Percentiles rank a stretch among this genome's conserved stretches.
phyloP scores from a whole-genome alignment of 2,888 invertebrate genomes.

The Tholera decimalis region DNA sequence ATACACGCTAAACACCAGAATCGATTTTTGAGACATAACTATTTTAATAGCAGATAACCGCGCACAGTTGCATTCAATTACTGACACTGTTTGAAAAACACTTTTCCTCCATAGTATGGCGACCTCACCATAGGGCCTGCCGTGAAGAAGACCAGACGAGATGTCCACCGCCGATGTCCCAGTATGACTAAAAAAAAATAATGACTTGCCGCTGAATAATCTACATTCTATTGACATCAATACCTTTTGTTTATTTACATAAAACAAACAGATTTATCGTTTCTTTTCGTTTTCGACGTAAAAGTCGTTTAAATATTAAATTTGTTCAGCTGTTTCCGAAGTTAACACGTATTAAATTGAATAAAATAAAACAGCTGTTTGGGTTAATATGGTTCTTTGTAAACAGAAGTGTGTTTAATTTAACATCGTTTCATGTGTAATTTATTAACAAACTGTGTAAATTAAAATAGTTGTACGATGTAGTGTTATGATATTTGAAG shows the following conservation, averaged over 20 bases:
- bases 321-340: constrained; percentile 23
- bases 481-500: too few species aligned
- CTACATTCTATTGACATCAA: constrained; percentile 24
- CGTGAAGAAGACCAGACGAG: too few species aligned
- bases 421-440: neutral
- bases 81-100: too few species aligned
- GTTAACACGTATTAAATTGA: constrained; percentile 23
- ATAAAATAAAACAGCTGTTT: constrained; percentile 44
- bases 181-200: too few species aligned
- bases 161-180: too few species aligned
- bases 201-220: constrained; percentile 23
- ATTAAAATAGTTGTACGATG: neutral
- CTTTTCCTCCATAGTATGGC: too few species aligned
- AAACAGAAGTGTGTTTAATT: constrained; percentile 12
- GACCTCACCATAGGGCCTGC: too few species aligned
- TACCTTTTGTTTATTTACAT: constrained; percentile 39
- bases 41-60: too few species aligned
- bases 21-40: too few species aligned
- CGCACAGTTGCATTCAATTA: too few species aligned
- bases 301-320: constrained; percentile 11
- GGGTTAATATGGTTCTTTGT: constrained; percentile 10
- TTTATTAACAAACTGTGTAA: constrained; percentile 10
- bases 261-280: constrained; percentile 29
- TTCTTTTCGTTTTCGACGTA: constrained; percentile 5
- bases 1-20: too few species aligned